A percentile compares a stretch with the other conserved stretches of the same genome.
Conservation (phyloP, 1,140 invertebrate species). For the Babylonia areolata region DNA sequence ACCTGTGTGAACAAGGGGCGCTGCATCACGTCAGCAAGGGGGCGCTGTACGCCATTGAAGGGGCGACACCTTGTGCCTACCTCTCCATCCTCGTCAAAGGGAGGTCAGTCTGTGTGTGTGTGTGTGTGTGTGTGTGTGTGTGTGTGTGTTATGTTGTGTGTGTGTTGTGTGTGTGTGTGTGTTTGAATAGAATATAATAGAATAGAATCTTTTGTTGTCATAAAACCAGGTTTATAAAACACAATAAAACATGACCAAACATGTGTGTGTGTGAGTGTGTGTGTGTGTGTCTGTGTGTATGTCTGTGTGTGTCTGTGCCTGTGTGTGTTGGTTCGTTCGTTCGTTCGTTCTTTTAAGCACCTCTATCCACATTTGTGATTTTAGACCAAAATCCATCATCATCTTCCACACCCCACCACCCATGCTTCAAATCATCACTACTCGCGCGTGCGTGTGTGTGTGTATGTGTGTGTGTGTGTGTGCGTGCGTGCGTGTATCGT, state of each 20-base stretch:
- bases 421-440: too few relatives aligned
- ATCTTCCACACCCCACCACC: too few relatives aligned
- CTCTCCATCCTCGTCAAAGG: constrained; percentile 89
- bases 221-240: too few relatives aligned
- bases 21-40: constrained; percentile 48
- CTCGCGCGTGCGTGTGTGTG: constrained; percentile 35
- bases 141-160: background rate
- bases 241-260: too few relatives aligned
- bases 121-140: too few relatives aligned
- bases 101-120: constrained; percentile 79
- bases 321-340: too few relatives aligned
- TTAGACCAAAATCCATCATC: too few relatives aligned
- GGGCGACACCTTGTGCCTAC: constrained; percentile 85
- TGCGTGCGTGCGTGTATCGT: background rate
- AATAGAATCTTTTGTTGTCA: too few relatives aligned
- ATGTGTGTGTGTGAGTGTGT: constrained; percentile 1
- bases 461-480: constrained; percentile 29
- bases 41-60: constrained; percentile 85
- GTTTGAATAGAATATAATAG: too few relatives aligned
- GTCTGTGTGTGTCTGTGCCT: background rate
- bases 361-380: too few relatives aligned
- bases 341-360: too few relatives aligned
- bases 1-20: constrained; percentile 85
- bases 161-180: constrained; percentile 15
- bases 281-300: constrained; percentile 11